A percentile compares a stretch with the other conserved stretches of the same genome.
phyloP scores from a whole-genome alignment of 2,888 invertebrate genomes.

The Lepeophtheirus nordmannii region DNA sequence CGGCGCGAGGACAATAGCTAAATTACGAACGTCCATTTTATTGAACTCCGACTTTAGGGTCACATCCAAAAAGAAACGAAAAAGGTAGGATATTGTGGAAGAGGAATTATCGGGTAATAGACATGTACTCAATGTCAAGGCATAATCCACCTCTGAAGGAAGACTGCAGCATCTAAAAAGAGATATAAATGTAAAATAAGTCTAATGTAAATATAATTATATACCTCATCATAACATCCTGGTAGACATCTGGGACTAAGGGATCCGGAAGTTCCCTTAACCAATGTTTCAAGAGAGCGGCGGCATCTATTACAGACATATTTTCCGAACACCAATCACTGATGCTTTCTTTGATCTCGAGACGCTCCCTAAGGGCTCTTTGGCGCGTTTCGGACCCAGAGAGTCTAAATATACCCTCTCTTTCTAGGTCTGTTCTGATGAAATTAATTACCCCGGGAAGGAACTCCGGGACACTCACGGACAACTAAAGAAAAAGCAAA shows the following conservation, averaged over 20 bases:
- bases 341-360: not conserved
- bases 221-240: conserved; percentile 26
- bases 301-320: conserved; percentile 31
- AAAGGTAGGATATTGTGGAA: conserved; percentile 32
- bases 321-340: conserved; percentile 8
- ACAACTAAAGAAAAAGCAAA: not conserved
- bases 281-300: conserved; percentile 35
- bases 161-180: not conserved
- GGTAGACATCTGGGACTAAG: conserved; percentile 32
- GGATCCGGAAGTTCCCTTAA: conserved; percentile 36
- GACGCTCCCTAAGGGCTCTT: not conserved
- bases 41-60: conserved; percentile 32
- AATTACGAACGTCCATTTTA: conserved; percentile 35
- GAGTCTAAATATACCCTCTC: conserved; percentile 3
- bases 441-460: not conserved
- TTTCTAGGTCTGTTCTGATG: not conserved
- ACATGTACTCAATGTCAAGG: not conserved
- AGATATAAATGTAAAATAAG: not conserved
- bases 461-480: not conserved
- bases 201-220: not conserved
- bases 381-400: conserved; percentile 1
- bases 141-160: not conserved
- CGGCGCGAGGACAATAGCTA: conserved; percentile 35
- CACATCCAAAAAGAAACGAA: conserved; percentile 31
- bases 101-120: conserved; percentile 34